Base-by-base conservation (phyloP, 1,140 invertebrate species). In the Microplitis mediator region DNA sequence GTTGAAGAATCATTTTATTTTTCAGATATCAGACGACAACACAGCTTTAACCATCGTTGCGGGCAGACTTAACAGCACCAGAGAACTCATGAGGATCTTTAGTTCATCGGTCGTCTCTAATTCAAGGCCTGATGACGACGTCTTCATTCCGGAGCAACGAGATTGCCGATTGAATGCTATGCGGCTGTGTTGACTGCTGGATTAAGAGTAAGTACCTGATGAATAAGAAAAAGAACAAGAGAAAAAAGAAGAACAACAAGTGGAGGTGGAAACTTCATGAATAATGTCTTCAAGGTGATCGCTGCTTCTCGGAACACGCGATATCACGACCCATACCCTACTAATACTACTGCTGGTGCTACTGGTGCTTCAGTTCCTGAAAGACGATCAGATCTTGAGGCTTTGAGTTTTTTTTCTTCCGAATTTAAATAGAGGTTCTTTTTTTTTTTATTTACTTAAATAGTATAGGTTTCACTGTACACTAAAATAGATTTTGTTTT, bases 201-300 rank as follows among this genome's bases (percentile, higher is more conserved):
- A 45, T 45, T 45, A 45, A 45, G 39, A 45, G 39, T 45, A 45
- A 45, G 39, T 45, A 45, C 39, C 39, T 45, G 52, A 56, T 56
- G 16, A 56, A 56, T 56, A 56, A 56, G 16, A 16, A 56, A 56
- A 56, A 56, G 16, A 56, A 56, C 16, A 56, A 56, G 52, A 56
- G n/a, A n/a, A 56, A 56, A 13, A 56, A 6, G 9, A 56, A 56
- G 66, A 58, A 54, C 50, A 58, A 61, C 54, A 39, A 31, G 67
- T 69, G 56, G 58, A 69, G 56, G 69, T 52, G 45, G 69, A 36
- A 64, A 35, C 36, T 71, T 71, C 69, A 71, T 71, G 69, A 71
- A 71, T 71, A 71, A 71, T 71, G 69, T 71, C 69, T 62, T 71
- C 39, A 52, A 63, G 61, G 61, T 50, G 69, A 62, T 71, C 60